Conservation (phyloP, 2,888 invertebrate species). For the Argyresthia albistria region DNA sequence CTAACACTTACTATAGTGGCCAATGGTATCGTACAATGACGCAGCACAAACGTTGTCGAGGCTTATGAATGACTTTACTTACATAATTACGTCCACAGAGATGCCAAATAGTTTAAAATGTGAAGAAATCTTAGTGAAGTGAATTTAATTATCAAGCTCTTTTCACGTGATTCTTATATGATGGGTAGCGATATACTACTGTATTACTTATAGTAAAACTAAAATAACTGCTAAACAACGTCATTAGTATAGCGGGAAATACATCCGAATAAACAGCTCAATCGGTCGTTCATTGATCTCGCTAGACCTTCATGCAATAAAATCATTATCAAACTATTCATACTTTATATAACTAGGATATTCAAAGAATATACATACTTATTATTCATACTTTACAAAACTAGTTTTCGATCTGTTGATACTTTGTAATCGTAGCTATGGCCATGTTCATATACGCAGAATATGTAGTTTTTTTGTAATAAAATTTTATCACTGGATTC, state of each 20-base stretch:
- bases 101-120: constrained; percentile 62
- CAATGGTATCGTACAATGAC: not conserved
- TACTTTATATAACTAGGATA: no score
- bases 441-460: constrained; percentile 42
- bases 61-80: constrained; percentile 25
- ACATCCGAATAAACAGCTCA: constrained; percentile 4
- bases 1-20: constrained; percentile 3
- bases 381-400: not conserved
- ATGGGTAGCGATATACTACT: no score
- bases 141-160: not conserved
- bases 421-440: not conserved
- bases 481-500: constrained; percentile 21
- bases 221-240: no score
- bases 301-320: no score
- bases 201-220: no score
- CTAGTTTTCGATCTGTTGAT: not conserved
- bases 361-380: no score
- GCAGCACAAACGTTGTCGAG: not conserved
- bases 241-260: no score
- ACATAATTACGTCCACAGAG: constrained; percentile 60
- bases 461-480: constrained; percentile 8
- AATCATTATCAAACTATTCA: no score
- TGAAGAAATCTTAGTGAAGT: not conserved
- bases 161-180: no score
- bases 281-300: not conserved